These are phyloP conservation scores for Ips nitidus DNA, from an alignment of 1,140 invertebrate species.

Conservation along the genomic window DNA sequence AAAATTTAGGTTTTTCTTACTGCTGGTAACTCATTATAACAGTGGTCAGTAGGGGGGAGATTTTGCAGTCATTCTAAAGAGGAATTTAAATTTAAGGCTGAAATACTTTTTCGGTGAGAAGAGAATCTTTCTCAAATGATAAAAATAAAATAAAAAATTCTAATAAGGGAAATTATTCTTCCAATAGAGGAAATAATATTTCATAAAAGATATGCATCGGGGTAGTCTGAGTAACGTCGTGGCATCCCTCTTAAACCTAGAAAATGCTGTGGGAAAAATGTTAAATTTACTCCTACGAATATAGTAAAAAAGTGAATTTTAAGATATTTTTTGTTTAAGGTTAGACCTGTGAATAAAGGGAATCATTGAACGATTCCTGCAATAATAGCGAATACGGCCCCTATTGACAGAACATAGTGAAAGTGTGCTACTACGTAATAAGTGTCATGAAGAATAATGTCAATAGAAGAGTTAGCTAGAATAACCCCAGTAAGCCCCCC, in stretches of 20 bases:
- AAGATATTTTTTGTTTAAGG: conserved; percentile 58
- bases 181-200: conserved; percentile 67
- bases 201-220: conserved; percentile 64
- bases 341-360: conserved; percentile 62
- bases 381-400: conserved; percentile 72
- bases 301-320: conserved; percentile 63
- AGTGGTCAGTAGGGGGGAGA: conserved; percentile 58
- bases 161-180: conserved; percentile 62
- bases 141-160: conserved; percentile 60
- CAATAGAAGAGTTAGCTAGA: conserved; percentile 70
- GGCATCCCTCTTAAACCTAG: conserved; percentile 73
- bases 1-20: conserved; percentile 48
- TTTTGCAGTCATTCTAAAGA: conserved; percentile 63
- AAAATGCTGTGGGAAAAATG: conserved; percentile 78
- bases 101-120: conserved; percentile 51
- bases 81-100: conserved; percentile 52
- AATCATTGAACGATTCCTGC: conserved; percentile 67
- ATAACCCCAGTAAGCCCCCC: conserved; percentile 66
- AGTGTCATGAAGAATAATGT: conserved; percentile 72
- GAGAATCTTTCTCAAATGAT: conserved; percentile 57
- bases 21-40: conserved; percentile 59
- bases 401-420: conserved; percentile 69
- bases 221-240: conserved; percentile 71
- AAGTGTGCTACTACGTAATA: conserved; percentile 79
- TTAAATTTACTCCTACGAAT: conserved; percentile 71